A percentile compares a stretch with the other conserved stretches of the same genome.
Evolutionary conservation across 1,140 invertebrate species (phyloP).

Genomic region (Carposina sasakii): DNA sequence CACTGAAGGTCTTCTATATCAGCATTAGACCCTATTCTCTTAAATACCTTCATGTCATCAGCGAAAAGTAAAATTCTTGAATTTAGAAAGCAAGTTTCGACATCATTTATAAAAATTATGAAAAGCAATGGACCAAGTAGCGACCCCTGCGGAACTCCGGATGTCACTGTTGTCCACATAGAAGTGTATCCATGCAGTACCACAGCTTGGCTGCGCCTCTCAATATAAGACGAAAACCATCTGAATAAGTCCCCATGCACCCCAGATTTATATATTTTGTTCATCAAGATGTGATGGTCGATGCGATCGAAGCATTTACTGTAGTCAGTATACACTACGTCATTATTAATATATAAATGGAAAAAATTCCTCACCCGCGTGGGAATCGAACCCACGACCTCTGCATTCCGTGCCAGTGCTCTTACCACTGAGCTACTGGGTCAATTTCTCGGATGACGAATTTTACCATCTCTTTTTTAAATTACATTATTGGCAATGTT

Average conservation of each 20-base stretch:
- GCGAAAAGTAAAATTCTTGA: constrained; percentile 12
- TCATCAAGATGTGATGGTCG: neutral
- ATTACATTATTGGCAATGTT: too few species aligned
- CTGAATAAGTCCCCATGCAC: constrained; percentile 12
- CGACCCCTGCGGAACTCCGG: constrained; percentile 19
- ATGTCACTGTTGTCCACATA: constrained; percentile 10
- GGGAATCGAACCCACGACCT: too few species aligned
- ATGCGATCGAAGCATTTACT: constrained; percentile 30
- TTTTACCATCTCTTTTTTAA: too few species aligned
- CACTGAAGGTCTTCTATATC: neutral
- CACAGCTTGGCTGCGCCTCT: constrained; percentile 18
- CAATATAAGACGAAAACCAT: constrained; percentile 24
- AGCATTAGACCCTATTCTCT: neutral
- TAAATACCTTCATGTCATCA: constrained; percentile 15
- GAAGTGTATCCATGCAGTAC: constrained; percentile 16
- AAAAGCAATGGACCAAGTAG: constrained; percentile 11
- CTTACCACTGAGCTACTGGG: too few species aligned
- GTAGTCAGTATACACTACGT: constrained; percentile 31
- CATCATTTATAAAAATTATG: constrained; percentile 10
- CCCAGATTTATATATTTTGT: neutral
- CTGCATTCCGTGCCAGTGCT: too few species aligned
- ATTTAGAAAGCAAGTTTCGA: constrained; percentile 7
- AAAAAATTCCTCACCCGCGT: too few species aligned
- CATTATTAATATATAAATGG: too few species aligned
- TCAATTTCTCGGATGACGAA: too few species aligned